Evolutionary conservation across 2,888 invertebrate genomes (phyloP).

Genomic region (Agrochola circellaris): DNA sequence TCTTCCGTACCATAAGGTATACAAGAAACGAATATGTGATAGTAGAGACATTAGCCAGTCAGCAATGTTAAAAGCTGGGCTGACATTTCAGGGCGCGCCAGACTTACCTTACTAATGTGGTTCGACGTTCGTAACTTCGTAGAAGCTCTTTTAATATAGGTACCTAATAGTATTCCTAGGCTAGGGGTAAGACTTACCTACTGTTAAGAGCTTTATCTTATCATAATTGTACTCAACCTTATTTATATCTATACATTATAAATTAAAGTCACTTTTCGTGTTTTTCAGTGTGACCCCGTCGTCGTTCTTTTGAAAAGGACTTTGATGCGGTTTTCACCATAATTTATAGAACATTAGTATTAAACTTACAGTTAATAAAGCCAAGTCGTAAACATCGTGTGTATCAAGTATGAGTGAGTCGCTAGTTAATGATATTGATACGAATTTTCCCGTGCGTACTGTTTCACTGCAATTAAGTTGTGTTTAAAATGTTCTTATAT

Average conservation of each 20-base stretch:
- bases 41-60: conserved; percentile 2
- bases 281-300: too few species aligned
- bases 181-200: not conserved
- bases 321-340: too few species aligned
- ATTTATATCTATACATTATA: too few species aligned
- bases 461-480: not conserved
- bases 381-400: too few species aligned
- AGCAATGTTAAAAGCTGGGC: conserved; percentile 14
- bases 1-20: not conserved
- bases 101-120: not conserved
- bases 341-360: too few species aligned
- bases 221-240: not conserved
- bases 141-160: conserved; percentile 1
- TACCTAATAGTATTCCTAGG: not conserved
- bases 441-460: not conserved
- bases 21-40: not conserved
- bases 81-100: conserved; percentile 23
- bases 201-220: not conserved
- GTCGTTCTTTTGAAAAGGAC: too few species aligned
- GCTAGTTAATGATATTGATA: too few species aligned
- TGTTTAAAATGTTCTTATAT: too few species aligned
- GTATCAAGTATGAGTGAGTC: too few species aligned
- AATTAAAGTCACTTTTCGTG: too few species aligned
- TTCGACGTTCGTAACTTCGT: not conserved
- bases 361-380: too few species aligned